Percentiles rank a stretch among this genome's conserved stretches.
phyloP scores from a whole-genome alignment of 2,113 vertebrate genomes.

The Rissa tridactyla region DNA sequence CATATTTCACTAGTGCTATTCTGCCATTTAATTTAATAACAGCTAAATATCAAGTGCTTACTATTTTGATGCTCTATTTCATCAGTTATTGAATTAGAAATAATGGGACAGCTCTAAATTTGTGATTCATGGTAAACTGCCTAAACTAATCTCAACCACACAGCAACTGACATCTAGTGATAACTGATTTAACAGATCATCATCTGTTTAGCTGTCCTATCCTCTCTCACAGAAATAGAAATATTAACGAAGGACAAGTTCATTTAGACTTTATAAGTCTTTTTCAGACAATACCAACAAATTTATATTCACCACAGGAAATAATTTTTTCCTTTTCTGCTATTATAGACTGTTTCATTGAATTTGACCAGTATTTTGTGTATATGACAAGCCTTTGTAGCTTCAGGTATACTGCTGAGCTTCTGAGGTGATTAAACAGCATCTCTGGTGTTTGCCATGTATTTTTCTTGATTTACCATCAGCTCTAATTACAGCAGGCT shows the following conservation, averaged over 20 bases:
- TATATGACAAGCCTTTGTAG: background rate
- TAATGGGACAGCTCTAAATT: background rate
- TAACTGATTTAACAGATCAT: background rate
- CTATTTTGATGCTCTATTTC: conserved; percentile 22
- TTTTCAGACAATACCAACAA: background rate
- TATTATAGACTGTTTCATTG: background rate
- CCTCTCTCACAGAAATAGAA: background rate
- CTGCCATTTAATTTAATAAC: conserved; percentile 33
- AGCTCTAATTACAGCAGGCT: background rate
- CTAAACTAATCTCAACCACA: background rate
- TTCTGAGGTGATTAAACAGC: background rate
- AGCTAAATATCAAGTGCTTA: conserved; percentile 50
- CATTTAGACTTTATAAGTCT: background rate
- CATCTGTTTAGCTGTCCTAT: background rate
- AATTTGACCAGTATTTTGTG: background rate
- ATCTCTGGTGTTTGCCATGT: background rate
- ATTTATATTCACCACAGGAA: background rate
- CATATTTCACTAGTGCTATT: conserved; percentile 21
- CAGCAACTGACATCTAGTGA: background rate
- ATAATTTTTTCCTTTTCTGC: background rate
- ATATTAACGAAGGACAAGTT: background rate
- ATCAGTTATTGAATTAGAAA: conserved; percentile 26
- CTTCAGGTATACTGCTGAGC: background rate
- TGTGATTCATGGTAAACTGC: background rate
- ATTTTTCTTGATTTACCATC: background rate